Evolutionary conservation across 2,888 invertebrate species (phyloP).

Genomic region (Cordylochernes scorpioides): DNA sequence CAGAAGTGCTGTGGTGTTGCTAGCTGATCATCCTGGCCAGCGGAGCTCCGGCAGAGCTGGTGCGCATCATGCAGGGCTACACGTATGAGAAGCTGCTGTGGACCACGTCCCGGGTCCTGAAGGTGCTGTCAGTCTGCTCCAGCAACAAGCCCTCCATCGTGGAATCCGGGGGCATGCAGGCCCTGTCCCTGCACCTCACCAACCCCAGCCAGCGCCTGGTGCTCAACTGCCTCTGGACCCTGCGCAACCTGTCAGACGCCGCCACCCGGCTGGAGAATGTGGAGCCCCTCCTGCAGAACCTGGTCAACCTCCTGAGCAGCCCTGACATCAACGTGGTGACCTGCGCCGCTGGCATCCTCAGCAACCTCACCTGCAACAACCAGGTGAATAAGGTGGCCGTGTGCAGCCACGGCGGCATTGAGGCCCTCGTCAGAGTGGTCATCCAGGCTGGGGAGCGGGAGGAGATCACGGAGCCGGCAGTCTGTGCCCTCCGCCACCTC

Average conservation of each 20-base stretch:
- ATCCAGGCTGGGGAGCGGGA: constrained; percentile 76
- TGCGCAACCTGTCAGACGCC: constrained; percentile 89
- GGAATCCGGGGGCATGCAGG: constrained; percentile 86
- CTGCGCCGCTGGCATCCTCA: constrained; percentile 89
- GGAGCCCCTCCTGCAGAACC: constrained; percentile 52
- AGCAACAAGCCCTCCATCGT: constrained; percentile 96
- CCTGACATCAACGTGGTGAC: constrained; percentile 87
- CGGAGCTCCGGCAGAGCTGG: constrained; percentile 79
- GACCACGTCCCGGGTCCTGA: constrained; percentile 96
- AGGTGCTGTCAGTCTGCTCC: constrained; percentile 83
- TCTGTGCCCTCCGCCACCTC: constrained; percentile 85
- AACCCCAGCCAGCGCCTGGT: constrained; percentile 74
- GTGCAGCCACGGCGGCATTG: constrained; percentile 83
- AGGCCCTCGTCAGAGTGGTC: constrained; percentile 76
- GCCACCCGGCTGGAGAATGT: constrained; percentile 73
- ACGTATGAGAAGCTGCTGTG: constrained; percentile 92
- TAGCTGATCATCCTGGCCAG: constrained; percentile 61
- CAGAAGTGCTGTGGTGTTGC: constrained; percentile 4
- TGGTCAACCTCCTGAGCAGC: constrained; percentile 67
- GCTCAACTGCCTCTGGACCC: constrained; percentile 87
- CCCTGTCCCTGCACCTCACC: constrained; percentile 72
- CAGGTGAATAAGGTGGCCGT: constrained; percentile 70
- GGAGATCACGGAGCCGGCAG: constrained; percentile 91
- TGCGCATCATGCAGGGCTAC: constrained; percentile 84
- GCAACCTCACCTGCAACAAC: constrained; percentile 97